Percentiles rank a stretch among this genome's conserved stretches.
These are phyloP conservation scores for Trachelus tabidus DNA, from an alignment of 2,888 invertebrate species.

Conservation along the genomic window DNA sequence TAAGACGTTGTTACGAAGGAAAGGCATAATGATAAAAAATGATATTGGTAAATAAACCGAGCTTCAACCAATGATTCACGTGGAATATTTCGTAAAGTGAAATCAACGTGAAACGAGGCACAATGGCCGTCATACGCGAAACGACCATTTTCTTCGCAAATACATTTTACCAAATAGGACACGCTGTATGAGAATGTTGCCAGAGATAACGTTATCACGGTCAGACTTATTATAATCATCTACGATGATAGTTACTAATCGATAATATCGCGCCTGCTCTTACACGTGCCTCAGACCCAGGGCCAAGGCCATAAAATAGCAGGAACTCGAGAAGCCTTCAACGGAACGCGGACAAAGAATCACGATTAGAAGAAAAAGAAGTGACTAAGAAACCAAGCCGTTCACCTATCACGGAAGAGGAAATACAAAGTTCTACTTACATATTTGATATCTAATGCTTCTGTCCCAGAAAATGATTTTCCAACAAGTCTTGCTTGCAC, in stretches of 20 bases:
- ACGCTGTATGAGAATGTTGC: not conserved
- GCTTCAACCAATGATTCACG: not conserved
- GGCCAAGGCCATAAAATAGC: conserved; percentile 21
- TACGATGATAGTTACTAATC: conserved; percentile 23
- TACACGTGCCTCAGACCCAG: conserved; percentile 24
- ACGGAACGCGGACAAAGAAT: not conserved
- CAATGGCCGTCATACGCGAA: not conserved
- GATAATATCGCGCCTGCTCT: conserved; percentile 39
- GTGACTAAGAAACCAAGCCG: not conserved
- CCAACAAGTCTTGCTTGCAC: conserved; percentile 6
- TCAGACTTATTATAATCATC: conserved; percentile 9
- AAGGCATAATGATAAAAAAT: not conserved
- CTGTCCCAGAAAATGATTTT: conserved; percentile 38
- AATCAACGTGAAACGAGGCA: not conserved
- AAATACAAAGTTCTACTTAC: conserved; percentile 40
- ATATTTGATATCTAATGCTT: conserved; percentile 42
- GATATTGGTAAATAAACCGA: not conserved
- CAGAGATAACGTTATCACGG: conserved; percentile 7
- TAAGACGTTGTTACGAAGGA: not conserved
- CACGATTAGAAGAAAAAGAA: not conserved
- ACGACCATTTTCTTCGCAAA: not conserved
- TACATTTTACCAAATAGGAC: not conserved
- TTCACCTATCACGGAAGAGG: not conserved
- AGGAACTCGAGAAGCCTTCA: not conserved
- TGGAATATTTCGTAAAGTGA: not conserved